phyloP scores from a whole-genome alignment of 2,888 invertebrate genomes.

The Melieria crassipennis region DNA sequence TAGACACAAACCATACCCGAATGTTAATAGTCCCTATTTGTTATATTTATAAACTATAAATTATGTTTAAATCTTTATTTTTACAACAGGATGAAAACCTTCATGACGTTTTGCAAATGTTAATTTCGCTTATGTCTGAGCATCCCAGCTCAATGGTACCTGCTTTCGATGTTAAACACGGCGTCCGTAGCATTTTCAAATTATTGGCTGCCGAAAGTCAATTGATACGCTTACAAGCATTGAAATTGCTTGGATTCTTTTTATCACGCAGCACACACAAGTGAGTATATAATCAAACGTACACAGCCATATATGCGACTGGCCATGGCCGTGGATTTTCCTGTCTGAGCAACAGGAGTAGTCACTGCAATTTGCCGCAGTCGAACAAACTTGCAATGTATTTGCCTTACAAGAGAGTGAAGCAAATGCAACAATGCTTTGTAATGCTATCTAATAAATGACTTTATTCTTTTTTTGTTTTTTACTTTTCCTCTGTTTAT shows the following conservation, averaged over 20 bases:
- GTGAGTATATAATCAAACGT: constrained; percentile 68
- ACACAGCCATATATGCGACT: too few relatives aligned
- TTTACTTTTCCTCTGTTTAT: constrained; percentile 8
- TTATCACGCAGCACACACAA: constrained; percentile 98
- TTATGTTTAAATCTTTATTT: neutral
- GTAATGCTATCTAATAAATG: constrained; percentile 5
- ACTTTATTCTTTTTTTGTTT: constrained; percentile 27
- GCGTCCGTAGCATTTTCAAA: constrained; percentile 96
- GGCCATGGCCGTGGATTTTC: too few relatives aligned
- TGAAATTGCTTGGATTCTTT: constrained; percentile 97
- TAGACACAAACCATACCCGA: neutral
- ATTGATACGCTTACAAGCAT: constrained; percentile 91
- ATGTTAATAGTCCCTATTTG: too few relatives aligned
- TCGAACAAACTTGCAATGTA: too few relatives aligned
- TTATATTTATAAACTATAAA: neutral
- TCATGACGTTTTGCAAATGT: constrained; percentile 96
- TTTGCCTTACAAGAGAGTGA: too few relatives aligned
- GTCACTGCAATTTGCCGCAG: too few relatives aligned
- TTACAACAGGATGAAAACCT: constrained; percentile 87
- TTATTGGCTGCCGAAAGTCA: constrained; percentile 95
- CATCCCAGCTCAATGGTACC: constrained; percentile 99
- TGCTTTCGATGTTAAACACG: constrained; percentile 97
- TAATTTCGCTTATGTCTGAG: constrained; percentile 97
- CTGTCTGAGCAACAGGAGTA: too few relatives aligned
- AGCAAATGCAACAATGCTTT: neutral